Conservation (phyloP, 1,140 invertebrate genomes). For the Formica exsecta region DNA sequence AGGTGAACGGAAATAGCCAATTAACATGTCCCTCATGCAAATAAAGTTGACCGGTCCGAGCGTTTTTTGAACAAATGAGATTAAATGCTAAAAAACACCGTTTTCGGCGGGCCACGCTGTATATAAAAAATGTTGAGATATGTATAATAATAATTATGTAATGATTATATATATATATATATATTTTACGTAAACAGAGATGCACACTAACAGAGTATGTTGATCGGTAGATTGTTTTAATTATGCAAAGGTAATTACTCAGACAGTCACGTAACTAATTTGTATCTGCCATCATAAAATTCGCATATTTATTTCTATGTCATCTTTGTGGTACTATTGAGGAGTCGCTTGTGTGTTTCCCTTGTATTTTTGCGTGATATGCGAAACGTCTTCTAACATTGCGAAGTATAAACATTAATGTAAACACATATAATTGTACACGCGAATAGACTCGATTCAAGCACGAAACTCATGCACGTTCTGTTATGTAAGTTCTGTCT, state of each 20-base stretch:
- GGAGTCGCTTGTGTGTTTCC: neutral
- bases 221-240: neutral
- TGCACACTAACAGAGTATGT: neutral
- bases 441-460: neutral
- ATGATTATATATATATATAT: too few relatives aligned
- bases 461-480: neutral
- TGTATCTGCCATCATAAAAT: neutral
- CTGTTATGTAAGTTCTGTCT: neutral
- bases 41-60: too few relatives aligned
- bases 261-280: constrained; percentile 45
- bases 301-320: constrained; percentile 15
- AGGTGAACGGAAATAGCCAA: too few relatives aligned
- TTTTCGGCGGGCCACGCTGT: too few relatives aligned
- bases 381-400: neutral
- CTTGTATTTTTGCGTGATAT: neutral
- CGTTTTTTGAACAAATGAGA: too few relatives aligned
- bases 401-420: neutral
- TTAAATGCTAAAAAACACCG: too few relatives aligned
- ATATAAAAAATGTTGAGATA: too few relatives aligned
- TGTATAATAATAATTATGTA: too few relatives aligned
- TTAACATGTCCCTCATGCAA: too few relatives aligned
- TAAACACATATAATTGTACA: constrained; percentile 7
- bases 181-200: neutral
- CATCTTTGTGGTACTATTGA: neutral
- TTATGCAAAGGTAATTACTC: constrained; percentile 13